Evolutionary conservation across 2,888 invertebrate genomes (phyloP), one percentile per base, ranked within the genome.

Genomic region (Parnassius smintheus): DNA sequence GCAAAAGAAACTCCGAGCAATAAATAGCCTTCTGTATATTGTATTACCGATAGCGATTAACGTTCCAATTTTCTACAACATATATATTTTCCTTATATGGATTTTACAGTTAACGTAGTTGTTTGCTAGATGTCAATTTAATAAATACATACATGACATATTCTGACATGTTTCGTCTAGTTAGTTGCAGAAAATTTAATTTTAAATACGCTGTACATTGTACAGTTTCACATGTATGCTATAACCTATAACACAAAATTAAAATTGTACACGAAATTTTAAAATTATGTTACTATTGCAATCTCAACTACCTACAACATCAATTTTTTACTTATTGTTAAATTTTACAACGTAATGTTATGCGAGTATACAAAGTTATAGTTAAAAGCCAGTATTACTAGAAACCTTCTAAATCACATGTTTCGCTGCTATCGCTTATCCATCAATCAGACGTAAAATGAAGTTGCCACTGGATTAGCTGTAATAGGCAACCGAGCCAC

Each of bases 361-460:
- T 35, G 7, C 35, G 35, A 35, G 4, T 35, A 35, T 4, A 35
- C 35, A 35, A 35, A 35, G 35, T 59, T 59, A 52, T 35, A 56
- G 59, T 52, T 60, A 64, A 65, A 62, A 67, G 63, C 68, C 65
- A 59, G 77, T 83, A 83, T 82, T 80, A 79, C 78, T 81, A 81
- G 82, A 82, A 82, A 81, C 79, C 79, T 76, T 77, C 77, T 76
- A 72, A 70, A 75, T 82, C 82, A 81, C 84, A 81, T 80, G 84
- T 79, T 77, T 78, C 74, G 80, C 76, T 67, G 64, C 72, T 82
- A 85, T 84, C 85, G 78, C 72, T 66, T 72, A 83, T 88, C 80
- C 76, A 88, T 89, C 88, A 87, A 86, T 87, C 86, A 79, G 70
- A 66, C 72, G 74, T 71, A 73, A 75, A 77, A 78, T 76, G 74